Base-by-base conservation (phyloP, 2,797 vertebrate species). In the Botia almorhae region DNA sequence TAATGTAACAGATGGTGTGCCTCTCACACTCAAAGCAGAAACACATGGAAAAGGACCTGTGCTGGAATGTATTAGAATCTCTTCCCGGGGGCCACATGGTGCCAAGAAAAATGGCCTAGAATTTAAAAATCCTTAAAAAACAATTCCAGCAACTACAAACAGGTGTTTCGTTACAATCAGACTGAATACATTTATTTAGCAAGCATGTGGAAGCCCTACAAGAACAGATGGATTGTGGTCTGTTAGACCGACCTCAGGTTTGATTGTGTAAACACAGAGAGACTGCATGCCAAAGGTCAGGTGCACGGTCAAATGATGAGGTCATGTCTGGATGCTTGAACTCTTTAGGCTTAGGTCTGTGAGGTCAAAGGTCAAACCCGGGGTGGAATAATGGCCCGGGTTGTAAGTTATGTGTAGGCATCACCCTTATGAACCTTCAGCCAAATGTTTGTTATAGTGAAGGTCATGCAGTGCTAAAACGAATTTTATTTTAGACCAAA, bases 261-360 rank as follows among this genome's bases (percentile, higher is more conserved):
- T 29, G 51, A 83, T 63, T 67, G 55, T 26, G 23, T 77, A 72
- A 81, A 71, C 64, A 56, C 19, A 60, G 13, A 23, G 13, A 79
- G 77, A 76, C 60, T 33, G 11, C 36, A 68, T 69, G 81, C 64
- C 76, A 82, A 80, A 87, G 83, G 81, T 85, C 82, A 84, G 77
- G 53, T 58, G n/a, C 67, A 69, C 36, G 78, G 48, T 56, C 70
- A 53, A 64, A 74, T 72, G 67, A 74, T 81, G 69, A 81, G 82
- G 69, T 84, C 73, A 83, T 19, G 67, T 71, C 76, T 85, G 65
- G 76, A 75, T 76, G 61, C 23, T 56, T 76, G 39, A 80, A 80
- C 67, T 74, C n/a, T 78, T 67, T n/a, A 21, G 26, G 23, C 69
- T 70, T 75, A 23, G 53, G 58, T 74, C 55, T 81, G 65, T 21